Conservation (phyloP, 1,140 invertebrate genomes). For the Tachypleus tridentatus region DNA sequence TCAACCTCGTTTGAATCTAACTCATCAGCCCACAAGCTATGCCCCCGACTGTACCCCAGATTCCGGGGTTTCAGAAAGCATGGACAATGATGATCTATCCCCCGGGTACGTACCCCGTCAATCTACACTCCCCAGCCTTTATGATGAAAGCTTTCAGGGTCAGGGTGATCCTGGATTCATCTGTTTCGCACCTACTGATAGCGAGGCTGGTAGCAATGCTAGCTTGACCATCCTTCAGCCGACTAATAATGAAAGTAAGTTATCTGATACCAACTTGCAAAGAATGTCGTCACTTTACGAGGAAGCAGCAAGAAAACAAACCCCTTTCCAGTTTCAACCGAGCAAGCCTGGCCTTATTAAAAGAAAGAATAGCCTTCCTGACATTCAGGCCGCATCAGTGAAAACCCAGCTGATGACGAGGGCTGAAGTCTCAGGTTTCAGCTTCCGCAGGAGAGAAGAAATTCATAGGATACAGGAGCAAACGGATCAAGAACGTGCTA, state of each 20-base stretch:
- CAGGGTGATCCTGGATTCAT: constrained; percentile 1
- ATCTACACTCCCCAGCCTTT: constrained; percentile 6
- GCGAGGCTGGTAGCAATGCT: neutral
- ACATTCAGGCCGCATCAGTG: neutral
- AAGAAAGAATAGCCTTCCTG: constrained; percentile 19
- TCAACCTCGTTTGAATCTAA: too few relatives aligned
- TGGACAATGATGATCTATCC: constrained; percentile 24
- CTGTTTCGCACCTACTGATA: neutral
- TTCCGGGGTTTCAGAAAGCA: constrained; percentile 34
- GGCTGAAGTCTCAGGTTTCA: constrained; percentile 87
- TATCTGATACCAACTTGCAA: neutral
- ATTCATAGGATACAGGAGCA: constrained; percentile 70
- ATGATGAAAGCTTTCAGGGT: neutral
- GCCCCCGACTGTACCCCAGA: constrained; percentile 34
- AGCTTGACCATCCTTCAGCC: too few relatives aligned
- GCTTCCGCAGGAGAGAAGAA: constrained; percentile 85
- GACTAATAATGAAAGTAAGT: neutral
- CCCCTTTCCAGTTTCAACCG: neutral
- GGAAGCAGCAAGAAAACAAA: neutral
- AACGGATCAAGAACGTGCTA: constrained; percentile 77
- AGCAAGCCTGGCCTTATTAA: constrained; percentile 1
- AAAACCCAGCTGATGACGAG: constrained; percentile 68
- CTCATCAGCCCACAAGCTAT: constrained; percentile 12
- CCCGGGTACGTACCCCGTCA: constrained; percentile 4
- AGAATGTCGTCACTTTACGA: neutral